Evolutionary conservation across 2,113 vertebrate species (phyloP).

Genomic region (Malurus alboscapulatus): DNA sequence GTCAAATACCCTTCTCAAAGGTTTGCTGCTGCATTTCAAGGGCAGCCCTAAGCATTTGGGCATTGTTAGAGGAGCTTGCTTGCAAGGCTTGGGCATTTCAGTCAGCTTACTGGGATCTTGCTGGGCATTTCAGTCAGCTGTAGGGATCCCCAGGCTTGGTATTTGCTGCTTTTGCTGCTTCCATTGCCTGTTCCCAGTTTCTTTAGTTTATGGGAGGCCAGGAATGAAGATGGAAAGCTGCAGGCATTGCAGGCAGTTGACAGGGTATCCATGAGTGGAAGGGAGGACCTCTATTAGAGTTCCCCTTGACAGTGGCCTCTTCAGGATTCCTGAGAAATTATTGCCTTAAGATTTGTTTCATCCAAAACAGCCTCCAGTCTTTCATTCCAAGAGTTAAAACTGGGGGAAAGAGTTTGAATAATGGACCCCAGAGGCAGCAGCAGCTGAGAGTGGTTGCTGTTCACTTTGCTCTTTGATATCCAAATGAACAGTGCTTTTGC

Average conservation of each 20-base stretch:
- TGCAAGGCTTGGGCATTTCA: background rate
- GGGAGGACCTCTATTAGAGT: background rate
- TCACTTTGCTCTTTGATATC: background rate
- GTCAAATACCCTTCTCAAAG: background rate
- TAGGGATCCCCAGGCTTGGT: background rate
- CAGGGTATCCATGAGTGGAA: background rate
- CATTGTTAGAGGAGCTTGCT: background rate
- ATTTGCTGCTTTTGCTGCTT: background rate
- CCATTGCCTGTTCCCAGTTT: background rate
- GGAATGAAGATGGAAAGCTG: background rate
- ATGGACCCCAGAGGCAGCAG: background rate
- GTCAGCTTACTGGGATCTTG: too few species aligned
- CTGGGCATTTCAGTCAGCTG: background rate
- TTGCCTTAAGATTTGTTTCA: background rate
- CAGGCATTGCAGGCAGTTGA: background rate
- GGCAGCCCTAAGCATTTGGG: background rate
- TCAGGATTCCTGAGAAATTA: background rate
- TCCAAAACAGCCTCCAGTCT: background rate
- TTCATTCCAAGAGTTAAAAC: background rate
- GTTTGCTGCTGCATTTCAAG: background rate
- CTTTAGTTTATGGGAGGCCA: background rate
- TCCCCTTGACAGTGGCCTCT: background rate
- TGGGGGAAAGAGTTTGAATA: background rate
- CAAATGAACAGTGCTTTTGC: background rate
- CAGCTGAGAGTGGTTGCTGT: background rate